These are phyloP conservation scores for Athene cunicularia DNA, from an alignment of 2,113 vertebrate species.

Conservation along the genomic window DNA sequence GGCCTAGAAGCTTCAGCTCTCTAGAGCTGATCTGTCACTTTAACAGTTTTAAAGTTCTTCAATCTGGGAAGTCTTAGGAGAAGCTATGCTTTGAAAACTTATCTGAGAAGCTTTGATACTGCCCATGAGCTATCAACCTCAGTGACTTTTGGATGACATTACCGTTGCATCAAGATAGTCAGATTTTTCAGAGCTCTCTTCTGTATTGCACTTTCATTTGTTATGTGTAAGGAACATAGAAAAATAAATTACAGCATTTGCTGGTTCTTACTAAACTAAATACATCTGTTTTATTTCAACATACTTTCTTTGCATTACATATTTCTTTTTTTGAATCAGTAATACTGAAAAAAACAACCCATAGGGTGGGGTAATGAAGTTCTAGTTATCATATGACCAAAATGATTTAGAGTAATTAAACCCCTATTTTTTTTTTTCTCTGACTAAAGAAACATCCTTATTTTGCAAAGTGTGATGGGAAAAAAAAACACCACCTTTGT, in stretches of 20 bases:
- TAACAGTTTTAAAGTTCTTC: neutral
- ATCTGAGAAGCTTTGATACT: neutral
- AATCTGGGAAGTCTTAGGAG: neutral
- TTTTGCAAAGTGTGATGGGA: neutral
- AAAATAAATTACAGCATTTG: neutral
- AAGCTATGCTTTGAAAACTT: neutral
- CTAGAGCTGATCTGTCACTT: neutral
- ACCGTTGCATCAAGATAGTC: neutral
- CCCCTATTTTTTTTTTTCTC: neutral
- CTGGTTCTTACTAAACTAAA: neutral
- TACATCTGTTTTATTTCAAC: neutral
- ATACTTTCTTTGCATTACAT: neutral
- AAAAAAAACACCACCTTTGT: accelerated
- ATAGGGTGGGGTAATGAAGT: neutral
- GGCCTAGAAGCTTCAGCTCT: neutral
- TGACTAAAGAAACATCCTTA: neutral
- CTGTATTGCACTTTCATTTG: neutral
- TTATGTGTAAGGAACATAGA: neutral
- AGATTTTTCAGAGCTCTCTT: neutral
- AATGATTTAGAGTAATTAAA: neutral
- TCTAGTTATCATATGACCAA: neutral
- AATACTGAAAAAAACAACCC: neutral
- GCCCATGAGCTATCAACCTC: neutral
- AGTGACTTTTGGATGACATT: neutral
- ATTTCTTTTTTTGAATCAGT: neutral